phyloP scores from a whole-genome alignment of 2,797 vertebrate genomes.

The Clarias pachynema region DNA sequence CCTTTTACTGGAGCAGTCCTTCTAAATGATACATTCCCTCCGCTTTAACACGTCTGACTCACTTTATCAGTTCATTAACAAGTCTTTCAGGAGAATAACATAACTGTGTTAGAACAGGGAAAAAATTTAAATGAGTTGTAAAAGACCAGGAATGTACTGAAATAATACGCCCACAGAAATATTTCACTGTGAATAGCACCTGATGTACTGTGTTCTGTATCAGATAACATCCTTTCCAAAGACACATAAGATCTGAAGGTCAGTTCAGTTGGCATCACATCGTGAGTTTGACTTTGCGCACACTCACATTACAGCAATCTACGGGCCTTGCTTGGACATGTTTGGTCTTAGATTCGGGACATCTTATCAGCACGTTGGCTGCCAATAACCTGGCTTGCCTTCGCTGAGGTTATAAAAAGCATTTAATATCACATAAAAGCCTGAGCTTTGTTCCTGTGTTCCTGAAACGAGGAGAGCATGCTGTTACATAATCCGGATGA shows the following conservation, averaged over 20 bases:
- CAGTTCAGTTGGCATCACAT: not conserved
- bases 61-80: not conserved
- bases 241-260: slow-evolving; percentile 30
- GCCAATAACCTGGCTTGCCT: not conserved
- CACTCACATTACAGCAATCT: not conserved
- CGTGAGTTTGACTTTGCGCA: not conserved
- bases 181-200: not conserved
- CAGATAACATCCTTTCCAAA: slow-evolving; percentile 26
- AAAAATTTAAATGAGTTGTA: not conserved
- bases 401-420: slow-evolving; percentile 31
- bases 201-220: slow-evolving; percentile 4
- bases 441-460: slow-evolving; percentile 27
- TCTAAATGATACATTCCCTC: not conserved
- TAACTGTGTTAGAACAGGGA: not conserved
- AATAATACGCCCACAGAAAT: not conserved
- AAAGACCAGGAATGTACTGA: not conserved
- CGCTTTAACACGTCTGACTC: not conserved
- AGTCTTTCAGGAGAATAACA: not conserved
- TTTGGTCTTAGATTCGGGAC: slow-evolving; percentile 16
- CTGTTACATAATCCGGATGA: slow-evolving; percentile 44
- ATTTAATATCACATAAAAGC: slow-evolving; percentile 14
- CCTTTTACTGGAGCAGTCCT: not conserved
- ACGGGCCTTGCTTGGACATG: not conserved
- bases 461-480: not conserved
- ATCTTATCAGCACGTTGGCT: not conserved